Conservation (phyloP, 1,140 invertebrate genomes). For the Capitella teleta region DNA sequence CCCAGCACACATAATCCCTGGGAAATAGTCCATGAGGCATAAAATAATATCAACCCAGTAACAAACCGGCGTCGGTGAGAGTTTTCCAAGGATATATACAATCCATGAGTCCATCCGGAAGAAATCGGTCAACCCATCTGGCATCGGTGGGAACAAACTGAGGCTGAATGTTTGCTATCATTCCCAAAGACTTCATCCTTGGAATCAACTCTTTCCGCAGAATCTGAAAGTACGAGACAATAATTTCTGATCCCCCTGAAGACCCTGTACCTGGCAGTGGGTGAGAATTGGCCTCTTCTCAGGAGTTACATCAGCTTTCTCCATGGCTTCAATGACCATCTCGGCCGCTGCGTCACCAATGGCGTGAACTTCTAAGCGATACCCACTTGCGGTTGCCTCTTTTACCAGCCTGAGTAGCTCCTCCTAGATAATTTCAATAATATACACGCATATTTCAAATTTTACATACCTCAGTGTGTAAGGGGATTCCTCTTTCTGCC, state of each 20-base stretch:
- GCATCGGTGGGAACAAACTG: conserved; percentile 10
- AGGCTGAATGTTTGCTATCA: conserved; percentile 10
- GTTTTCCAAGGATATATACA: conserved; percentile 11
- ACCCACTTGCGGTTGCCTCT: neutral
- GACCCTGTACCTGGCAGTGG: conserved; percentile 6
- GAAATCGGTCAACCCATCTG: neutral
- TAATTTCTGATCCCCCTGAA: neutral
- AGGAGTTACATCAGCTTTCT: neutral
- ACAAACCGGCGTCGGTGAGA: conserved; percentile 4
- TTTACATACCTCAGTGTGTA: neutral
- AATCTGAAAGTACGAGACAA: neutral
- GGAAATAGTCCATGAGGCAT: no score
- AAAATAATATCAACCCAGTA: no score
- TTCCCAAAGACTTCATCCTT: neutral
- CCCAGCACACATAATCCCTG: no score
- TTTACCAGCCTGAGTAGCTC: neutral
- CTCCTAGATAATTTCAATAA: neutral
- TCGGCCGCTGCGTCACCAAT: conserved; percentile 9
- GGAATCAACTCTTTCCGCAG: neutral
- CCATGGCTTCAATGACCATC: neutral
- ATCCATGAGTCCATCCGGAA: conserved; percentile 1
- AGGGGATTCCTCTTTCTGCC: neutral
- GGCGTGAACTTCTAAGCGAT: conserved; percentile 4
- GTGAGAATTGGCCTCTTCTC: conserved; percentile 4
- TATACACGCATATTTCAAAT: neutral